Base-by-base conservation (phyloP, 2,888 invertebrate species). In the Sinelater perroti region DNA sequence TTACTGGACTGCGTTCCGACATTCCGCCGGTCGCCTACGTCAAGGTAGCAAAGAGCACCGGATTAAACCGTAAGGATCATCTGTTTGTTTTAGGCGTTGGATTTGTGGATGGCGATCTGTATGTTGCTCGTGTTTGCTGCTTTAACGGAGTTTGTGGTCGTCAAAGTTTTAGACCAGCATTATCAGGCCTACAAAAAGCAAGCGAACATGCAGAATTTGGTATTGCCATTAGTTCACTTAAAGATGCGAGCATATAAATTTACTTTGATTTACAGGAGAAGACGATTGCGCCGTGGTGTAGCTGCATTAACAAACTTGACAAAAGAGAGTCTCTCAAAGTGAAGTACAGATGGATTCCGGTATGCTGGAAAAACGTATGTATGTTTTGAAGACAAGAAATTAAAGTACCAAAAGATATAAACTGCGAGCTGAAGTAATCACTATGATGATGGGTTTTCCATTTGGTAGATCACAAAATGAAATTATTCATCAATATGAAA, bases 51-150 rank as follows among this genome's bases (percentile, higher is more conserved):
- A n/a, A n/a, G n/a, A 7, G 24, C 7, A 24, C 24, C 4, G 7
- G n/a, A 30, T 30, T 30, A 6, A 8, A 30, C 5, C 8, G 4
- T 13, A 33, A 33, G 16, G 16, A 33, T 13, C 4, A 10, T 33
- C 16, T 4, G 8, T 14, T 10, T 35, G 40, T 71, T 75, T 36
- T 73, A 91, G 91, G 91, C 91, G 1, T 77, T 92, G 30, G 92
- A 92, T 74, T 80, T 92, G 6, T 93, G 93, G 93, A 92, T 93
- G 91, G 91, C 92, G 2, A 90, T 90, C 3, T 93, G 93, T 70
- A 92, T 93, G 90, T 84, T 91, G 69, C 91, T 92, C 59, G 91
- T 92, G 2, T 93, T 93, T 72, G 89, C 90, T 0, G 90, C 93
- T 0, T 79, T 93, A 13, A 89, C 87, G 11, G 93, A 93, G 78